Evolutionary conservation across 2,888 invertebrate genomes (phyloP).

Genomic region (Mythimna vitellina): DNA sequence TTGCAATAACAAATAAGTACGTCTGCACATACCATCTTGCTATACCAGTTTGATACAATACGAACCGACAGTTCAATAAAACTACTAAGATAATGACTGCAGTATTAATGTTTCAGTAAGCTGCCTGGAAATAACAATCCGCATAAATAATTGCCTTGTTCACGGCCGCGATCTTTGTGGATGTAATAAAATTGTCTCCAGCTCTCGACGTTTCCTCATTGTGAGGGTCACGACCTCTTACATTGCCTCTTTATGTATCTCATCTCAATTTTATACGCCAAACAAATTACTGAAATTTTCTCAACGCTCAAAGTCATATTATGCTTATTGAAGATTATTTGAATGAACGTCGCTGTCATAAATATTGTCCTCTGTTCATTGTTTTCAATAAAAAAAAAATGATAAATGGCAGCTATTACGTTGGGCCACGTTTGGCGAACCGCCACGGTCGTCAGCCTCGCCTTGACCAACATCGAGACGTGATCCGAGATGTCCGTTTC

Average conservation of each 20-base stretch:
- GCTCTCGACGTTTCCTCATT: slow-evolving; percentile 61
- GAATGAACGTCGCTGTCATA: slow-evolving; percentile 63
- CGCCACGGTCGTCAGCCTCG: slow-evolving; percentile 86
- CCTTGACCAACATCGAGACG: slow-evolving; percentile 88
- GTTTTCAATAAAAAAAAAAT: slow-evolving; percentile 81
- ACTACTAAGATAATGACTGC: slow-evolving; percentile 28
- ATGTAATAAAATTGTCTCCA: slow-evolving; percentile 62
- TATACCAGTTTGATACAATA: slow-evolving; percentile 28
- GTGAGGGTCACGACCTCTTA: slow-evolving; percentile 64
- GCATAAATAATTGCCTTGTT: slow-evolving; percentile 58
- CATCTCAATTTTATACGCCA: slow-evolving; percentile 59
- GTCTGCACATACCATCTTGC: slow-evolving; percentile 16
- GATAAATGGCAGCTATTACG: slow-evolving; percentile 82
- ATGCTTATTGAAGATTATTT: slow-evolving; percentile 64
- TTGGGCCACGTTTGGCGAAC: slow-evolving; percentile 81
- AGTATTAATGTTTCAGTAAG: slow-evolving; percentile 41
- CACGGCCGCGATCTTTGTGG: slow-evolving; percentile 60
- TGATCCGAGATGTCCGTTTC: slow-evolving; percentile 78
- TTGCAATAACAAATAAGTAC: slow-evolving; percentile 33
- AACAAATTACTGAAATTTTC: slow-evolving; percentile 58
- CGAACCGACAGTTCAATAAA: slow-evolving; percentile 40
- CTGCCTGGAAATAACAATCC: slow-evolving; percentile 49
- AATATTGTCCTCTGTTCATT: slow-evolving; percentile 71
- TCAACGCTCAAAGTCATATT: slow-evolving; percentile 59
- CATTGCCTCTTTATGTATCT: slow-evolving; percentile 57